Evolutionary conservation across 2,797 vertebrate genomes (phyloP), one percentile per base, ranked within the genome.

Genomic region (Hapalemur alaotrensis): DNA sequence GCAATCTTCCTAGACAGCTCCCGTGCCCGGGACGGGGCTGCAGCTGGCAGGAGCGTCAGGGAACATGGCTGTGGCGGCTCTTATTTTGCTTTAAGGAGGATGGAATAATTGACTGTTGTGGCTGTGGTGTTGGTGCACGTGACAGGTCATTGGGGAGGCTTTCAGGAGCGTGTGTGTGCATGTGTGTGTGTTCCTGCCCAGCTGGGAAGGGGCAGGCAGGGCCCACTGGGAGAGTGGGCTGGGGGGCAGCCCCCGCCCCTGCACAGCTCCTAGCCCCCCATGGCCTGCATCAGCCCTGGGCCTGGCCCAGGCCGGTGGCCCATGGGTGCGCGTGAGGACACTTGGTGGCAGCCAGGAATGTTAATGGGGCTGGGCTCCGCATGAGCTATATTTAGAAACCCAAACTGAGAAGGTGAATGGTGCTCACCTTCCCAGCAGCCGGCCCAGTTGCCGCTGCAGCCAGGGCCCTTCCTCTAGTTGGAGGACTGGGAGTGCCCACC

Each of bases 301-400:
- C 65, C 73, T n/a, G 52, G 9, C 57, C 79, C 41, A 43, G 92
- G 78, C 93, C 65, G 0, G 1, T 69, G 93, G 95, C 96, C 96
- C 72, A 7, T 72, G 91, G 96, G 97, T 93, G 83, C 75, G 25
- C 2, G 1, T 61, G 89, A 96, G 96, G 96, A 96, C 7, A 25
- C 50, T 32, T 18, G 65, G 92, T 95, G 94, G 95, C 97, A 93
- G 96, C 97, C 91, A 59, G 73, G 98, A 98, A 98, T 97, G 95
- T 95, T 97, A 98, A 98, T 97, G 92, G 97, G 82, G 76, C 92
- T 30, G 0, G 81, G 96, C 96, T 95, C 78, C 38, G 93, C 94
- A 46, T 30, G 93, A 96, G 81, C 97, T 98, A 98, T 97, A 98
- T 98, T 98, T 98, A 98, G 98, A 98, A 98, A 96, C 92, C 96